A percentile compares a stretch with the other conserved stretches of the same genome.
Conservation (phyloP, 2,113 vertebrate species). For the Crotalus tigris region DNA sequence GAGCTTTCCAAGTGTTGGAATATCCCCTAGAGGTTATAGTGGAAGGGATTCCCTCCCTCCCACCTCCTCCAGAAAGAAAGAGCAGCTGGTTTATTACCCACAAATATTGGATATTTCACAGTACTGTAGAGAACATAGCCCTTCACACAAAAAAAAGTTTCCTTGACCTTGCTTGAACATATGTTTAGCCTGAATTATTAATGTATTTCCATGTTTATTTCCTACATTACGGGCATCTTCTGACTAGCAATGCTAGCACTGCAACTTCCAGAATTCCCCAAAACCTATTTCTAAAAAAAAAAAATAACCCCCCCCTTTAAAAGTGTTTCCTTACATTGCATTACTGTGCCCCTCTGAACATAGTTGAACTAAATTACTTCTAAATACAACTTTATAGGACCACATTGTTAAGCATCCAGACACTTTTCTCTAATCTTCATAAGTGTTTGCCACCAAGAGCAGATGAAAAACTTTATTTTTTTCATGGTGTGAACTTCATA, state of each 20-base stretch:
- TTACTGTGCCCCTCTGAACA: not conserved
- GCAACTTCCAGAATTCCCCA: not conserved
- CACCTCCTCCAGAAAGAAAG: not conserved
- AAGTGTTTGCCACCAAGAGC: not conserved
- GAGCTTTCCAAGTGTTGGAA: not conserved
- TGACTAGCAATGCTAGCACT: not conserved
- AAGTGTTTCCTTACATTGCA: not conserved
- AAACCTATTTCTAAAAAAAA: not conserved
- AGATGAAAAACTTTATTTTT: constrained; percentile 27
- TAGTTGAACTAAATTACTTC: not conserved
- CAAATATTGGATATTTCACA: not conserved
- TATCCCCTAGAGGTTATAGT: not conserved
- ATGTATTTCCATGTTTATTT: not conserved
- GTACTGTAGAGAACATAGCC: not conserved
- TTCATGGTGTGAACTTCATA: constrained; percentile 39
- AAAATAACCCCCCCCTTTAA: constrained; percentile 31
- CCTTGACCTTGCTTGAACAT: not conserved
- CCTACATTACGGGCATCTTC: not conserved
- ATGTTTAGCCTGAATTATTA: not conserved
- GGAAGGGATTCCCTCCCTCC: not conserved
- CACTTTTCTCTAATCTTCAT: constrained; percentile 30
- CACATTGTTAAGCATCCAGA: constrained; percentile 25
- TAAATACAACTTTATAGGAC: not conserved
- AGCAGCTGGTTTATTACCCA: not conserved
- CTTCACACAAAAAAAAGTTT: not conserved